These are phyloP conservation scores for Conus betulinus DNA, from an alignment of 1,140 invertebrate species.

Conservation along the genomic window DNA sequence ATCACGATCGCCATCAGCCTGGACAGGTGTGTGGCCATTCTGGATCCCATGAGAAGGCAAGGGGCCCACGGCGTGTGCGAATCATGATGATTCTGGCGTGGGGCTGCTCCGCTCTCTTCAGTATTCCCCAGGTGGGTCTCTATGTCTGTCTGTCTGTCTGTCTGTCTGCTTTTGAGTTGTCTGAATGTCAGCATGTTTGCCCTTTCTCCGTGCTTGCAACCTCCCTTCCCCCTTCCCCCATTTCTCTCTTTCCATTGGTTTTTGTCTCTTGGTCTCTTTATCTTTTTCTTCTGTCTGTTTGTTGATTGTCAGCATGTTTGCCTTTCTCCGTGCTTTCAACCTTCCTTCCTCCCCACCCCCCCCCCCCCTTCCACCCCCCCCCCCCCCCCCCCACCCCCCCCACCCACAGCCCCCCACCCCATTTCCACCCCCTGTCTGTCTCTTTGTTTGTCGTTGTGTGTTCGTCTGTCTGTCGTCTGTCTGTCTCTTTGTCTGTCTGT, in stretches of 20 bases:
- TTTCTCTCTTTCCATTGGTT: neutral
- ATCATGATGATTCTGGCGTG: slow-evolving; percentile 79
- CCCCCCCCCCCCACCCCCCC: no score
- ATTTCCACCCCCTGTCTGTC: no score
- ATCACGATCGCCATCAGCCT: slow-evolving; percentile 88
- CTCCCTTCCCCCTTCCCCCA: neutral
- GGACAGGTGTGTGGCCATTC: slow-evolving; percentile 86
- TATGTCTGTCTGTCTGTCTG: neutral
- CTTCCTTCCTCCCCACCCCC: no score
- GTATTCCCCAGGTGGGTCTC: slow-evolving; percentile 85
- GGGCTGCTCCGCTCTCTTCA: slow-evolving; percentile 83
- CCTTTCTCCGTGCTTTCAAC: neutral
- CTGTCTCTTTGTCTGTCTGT: neutral
- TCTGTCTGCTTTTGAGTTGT: neutral
- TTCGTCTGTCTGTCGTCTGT: neutral
- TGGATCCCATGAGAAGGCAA: slow-evolving; percentile 86
- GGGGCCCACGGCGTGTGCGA: slow-evolving; percentile 80
- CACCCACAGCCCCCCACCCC: no score
- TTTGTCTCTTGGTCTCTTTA: slow-evolving; percentile 26
- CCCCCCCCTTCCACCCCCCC: no score
- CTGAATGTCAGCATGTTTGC: neutral
- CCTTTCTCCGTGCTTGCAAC: neutral
- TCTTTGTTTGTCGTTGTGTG: no score
- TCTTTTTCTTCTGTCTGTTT: slow-evolving; percentile 14
- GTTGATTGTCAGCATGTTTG: neutral